These are phyloP conservation scores for Zaprionus obscuricornis DNA, from an alignment of 2,888 invertebrate genomes.

Conservation along the genomic window DNA sequence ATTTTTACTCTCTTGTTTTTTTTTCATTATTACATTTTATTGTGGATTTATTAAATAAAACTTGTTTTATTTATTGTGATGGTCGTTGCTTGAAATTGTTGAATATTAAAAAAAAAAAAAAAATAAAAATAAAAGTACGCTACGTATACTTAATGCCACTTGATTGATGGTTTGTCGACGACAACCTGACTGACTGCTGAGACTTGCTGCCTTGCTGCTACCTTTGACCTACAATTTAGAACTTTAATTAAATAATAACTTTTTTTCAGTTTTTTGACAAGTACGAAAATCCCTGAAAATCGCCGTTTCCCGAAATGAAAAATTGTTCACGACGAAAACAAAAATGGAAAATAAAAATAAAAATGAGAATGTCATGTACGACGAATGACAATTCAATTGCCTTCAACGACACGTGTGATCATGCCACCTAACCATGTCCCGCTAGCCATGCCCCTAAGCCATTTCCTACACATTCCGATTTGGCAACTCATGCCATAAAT, in stretches of 20 bases:
- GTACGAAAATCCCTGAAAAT: slow-evolving; percentile 6
- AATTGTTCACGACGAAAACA: slow-evolving; percentile 17
- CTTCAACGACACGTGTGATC: slow-evolving; percentile 41
- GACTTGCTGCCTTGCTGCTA: too few relatives aligned
- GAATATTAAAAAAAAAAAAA: background rate
- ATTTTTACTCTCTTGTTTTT: slow-evolving; percentile 11
- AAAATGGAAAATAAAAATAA: slow-evolving; percentile 2
- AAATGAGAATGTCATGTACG: slow-evolving; percentile 46
- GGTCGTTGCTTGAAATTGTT: too few relatives aligned
- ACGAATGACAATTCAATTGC: slow-evolving; percentile 71
- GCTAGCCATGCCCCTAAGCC: slow-evolving; percentile 1
- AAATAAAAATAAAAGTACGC: background rate
- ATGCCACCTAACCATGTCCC: background rate
- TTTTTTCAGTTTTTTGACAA: slow-evolving; percentile 1
- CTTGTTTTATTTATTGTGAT: slow-evolving; percentile 10
- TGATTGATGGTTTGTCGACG: slow-evolving; percentile 43
- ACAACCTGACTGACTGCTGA: slow-evolving; percentile 37
- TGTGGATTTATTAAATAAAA: slow-evolving; percentile 28
- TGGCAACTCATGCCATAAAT: slow-evolving; percentile 44
- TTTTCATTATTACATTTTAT: slow-evolving; percentile 23
- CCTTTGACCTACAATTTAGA: background rate
- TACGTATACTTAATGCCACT: slow-evolving; percentile 31
- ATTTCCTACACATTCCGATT: slow-evolving; percentile 1
- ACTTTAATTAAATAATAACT: slow-evolving; percentile 22
- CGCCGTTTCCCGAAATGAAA: slow-evolving; percentile 32